Conservation (phyloP, 2,888 invertebrate genomes). For the Idaea dimidiata region DNA sequence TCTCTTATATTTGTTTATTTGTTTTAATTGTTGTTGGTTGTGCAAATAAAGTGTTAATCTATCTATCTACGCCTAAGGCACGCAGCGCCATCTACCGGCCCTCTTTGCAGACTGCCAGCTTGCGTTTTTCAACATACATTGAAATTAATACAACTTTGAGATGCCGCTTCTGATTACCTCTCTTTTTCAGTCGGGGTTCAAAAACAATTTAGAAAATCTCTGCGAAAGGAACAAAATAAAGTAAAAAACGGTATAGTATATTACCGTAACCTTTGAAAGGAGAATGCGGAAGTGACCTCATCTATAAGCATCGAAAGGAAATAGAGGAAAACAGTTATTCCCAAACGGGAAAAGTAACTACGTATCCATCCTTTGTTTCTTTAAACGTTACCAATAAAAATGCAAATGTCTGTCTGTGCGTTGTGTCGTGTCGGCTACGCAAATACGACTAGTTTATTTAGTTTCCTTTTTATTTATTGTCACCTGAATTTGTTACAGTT, state of each 20-base stretch:
- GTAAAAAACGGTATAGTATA: neutral
- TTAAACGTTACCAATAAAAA: constrained; percentile 74
- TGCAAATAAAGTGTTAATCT: no score
- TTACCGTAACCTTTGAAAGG: neutral
- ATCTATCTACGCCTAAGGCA: no score
- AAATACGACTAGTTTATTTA: constrained; percentile 64
- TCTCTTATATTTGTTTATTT: no score
- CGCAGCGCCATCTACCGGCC: no score
- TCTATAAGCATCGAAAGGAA: constrained; percentile 20
- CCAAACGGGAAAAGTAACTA: constrained; percentile 42
- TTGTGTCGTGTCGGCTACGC: constrained; percentile 39
- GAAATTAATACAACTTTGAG: no score
- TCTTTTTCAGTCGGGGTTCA: neutral
- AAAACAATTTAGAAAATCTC: neutral
- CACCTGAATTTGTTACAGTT: constrained; percentile 10
- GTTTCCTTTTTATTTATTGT: constrained; percentile 35
- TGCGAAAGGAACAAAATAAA: neutral
- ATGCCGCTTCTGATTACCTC: no score
- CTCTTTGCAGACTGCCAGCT: no score
- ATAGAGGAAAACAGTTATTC: constrained; percentile 32
- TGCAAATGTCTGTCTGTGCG: constrained; percentile 64
- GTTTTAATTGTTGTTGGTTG: no score
- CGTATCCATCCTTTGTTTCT: constrained; percentile 61
- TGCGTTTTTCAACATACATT: no score
- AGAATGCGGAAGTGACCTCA: constrained; percentile 4